Evolutionary conservation across 2,113 vertebrate species (phyloP), one percentile per base, ranked within the genome.

Genomic region (Butastur rufipennis): DNA sequence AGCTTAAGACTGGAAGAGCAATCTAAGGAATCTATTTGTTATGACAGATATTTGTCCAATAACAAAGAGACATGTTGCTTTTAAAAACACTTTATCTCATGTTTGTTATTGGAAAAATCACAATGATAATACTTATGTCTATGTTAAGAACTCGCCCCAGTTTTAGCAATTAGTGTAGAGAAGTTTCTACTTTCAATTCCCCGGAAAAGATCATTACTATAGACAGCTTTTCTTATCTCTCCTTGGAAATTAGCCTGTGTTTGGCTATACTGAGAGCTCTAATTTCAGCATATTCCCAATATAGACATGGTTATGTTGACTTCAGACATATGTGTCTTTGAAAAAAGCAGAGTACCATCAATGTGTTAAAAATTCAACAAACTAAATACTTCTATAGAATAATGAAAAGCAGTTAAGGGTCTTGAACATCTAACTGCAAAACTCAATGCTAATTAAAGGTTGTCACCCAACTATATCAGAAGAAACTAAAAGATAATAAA

Each of bases 401-500:
- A 70, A 75, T 89, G 43, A 68, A 65, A 84, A 93, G 20, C 7
- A 1, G 0, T 71, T 86, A 47, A 58, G 71, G 6, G 6, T 84
- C 11, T 38, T 93, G 52, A 87, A 80, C 31, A 67, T 74, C 15
- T 67, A 68, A 87, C 56, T 95, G 73, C 36, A 95, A 79, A 56
- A 72, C 23, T 72, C 16, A 72, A 16, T 43, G 27, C 38, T 75
- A 96, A 82, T 94, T 91, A 80, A 56, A 75, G 40, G 34, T 38
- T 93, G 42, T 87, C 65, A 74, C 58, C 16, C 45, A 56, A 59
- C 55, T 58, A 22, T 68, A 26, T 34, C 61, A 68, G 78, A 83
- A 88, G 72, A 93, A 97, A 72, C 38, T 25, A 74, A 38, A 91
- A 81, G 40, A 75, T 88, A 68, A 86, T 82, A 90, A 82, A 82